Evolutionary conservation across 1,140 invertebrate species (phyloP).

Genomic region (Sycophila sp.): DNA sequence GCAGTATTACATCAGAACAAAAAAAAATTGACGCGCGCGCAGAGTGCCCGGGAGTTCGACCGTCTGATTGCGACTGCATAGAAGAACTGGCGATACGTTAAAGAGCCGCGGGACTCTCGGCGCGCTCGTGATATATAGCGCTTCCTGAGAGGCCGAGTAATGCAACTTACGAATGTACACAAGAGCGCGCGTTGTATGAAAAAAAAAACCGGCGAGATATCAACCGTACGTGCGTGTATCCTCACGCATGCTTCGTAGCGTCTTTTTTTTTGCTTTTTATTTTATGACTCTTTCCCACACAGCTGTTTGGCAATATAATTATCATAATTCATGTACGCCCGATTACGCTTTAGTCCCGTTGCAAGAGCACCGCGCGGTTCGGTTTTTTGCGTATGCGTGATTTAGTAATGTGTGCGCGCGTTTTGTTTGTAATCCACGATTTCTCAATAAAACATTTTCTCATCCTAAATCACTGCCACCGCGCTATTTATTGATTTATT

Average conservation of each 20-base stretch:
- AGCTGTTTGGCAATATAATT: not conserved
- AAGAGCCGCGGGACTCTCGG: constrained; percentile 14
- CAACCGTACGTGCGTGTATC: not conserved
- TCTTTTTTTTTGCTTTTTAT: not conserved
- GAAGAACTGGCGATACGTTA: constrained; percentile 19
- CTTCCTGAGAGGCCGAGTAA: constrained; percentile 19
- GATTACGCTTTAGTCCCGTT: not conserved
- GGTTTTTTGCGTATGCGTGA: no score
- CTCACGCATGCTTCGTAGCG: not conserved
- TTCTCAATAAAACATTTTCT: no score
- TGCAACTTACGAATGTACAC: constrained; percentile 18
- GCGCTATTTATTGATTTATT: no score
- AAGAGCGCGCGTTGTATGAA: not conserved
- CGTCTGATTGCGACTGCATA: not conserved
- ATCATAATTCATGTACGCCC: not conserved
- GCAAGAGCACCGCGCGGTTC: no score
- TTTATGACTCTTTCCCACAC: not conserved
- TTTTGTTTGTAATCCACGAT: no score
- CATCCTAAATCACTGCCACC: no score
- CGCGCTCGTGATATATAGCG: constrained; percentile 13
- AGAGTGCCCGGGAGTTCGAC: not conserved
- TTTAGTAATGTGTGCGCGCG: no score
- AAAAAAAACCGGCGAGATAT: not conserved
- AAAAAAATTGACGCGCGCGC: not conserved
- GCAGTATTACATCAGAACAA: no score